Evolutionary conservation across 1,140 invertebrate species (phyloP), one percentile per base, ranked within the genome.

Genomic region (Leptopilina clavipes): DNA sequence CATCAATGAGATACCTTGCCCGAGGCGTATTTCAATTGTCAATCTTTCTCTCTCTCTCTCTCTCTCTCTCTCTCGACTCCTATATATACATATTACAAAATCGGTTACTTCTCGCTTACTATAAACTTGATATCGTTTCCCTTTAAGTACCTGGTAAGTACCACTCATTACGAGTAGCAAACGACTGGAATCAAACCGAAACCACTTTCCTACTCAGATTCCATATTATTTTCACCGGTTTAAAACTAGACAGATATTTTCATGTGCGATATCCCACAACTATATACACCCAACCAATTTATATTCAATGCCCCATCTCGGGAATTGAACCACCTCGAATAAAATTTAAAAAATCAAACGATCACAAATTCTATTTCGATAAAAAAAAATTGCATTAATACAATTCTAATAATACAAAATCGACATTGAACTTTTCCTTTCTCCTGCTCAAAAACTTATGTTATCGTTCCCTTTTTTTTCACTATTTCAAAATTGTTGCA

Each of bases 1-100:
- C 59, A 65, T 65, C 59, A 65, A 65, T 65, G 59, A 22, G 59
- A 65, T 65, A 65, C 59, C 59, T 65, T 65, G 59, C 59, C 59
- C 12, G 59, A 22, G 22, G 59, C 59, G 10, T 14, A 31, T 65
- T 65, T 65, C 59, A 37, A 65, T 65, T 37, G 59, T 65, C 56
- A 19, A 65, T 65, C 22, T 9, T 37, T 25, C 3, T 65, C 19
- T 3, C 19, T n/a, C n/a, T n/a, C n/a, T n/a, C n/a, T n/a, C n/a
- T n/a, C n/a, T n/a, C n/a, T n/a, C n/a, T n/a, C n/a, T n/a, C n/a
- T n/a, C 56, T 59, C 19, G 19, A 31, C 25, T 31, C 25, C 6
- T 40, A 40, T 40, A 9, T 40, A 40, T 40, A 40, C 7, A 40
- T n/a, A 65, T 52, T 52, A 48, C 18, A 65, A 65, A 65, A 65